These are phyloP conservation scores for Acrobasis consociella DNA, from an alignment of 2,888 invertebrate genomes.

Conservation along the genomic window DNA sequence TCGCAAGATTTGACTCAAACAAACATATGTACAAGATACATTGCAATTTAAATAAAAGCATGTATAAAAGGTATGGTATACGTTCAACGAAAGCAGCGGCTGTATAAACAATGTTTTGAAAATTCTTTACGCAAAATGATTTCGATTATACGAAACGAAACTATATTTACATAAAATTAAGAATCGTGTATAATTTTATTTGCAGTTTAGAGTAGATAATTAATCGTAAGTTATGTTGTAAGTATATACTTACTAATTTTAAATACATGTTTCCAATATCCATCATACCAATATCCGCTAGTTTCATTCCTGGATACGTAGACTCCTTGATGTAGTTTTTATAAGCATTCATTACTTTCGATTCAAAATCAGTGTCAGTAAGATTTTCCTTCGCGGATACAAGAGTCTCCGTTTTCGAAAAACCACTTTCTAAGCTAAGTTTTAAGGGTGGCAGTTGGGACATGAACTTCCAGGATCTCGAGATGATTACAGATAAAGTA, in stretches of 20 bases:
- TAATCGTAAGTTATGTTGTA: not conserved
- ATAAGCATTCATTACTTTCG: conserved; percentile 55
- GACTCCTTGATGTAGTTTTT: conserved; percentile 62
- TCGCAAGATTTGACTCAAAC: too few relatives aligned
- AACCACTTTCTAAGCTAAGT: conserved; percentile 77
- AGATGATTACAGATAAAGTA: conserved; percentile 65
- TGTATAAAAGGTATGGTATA: too few relatives aligned
- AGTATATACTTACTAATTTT: conserved; percentile 61
- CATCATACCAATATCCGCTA: conserved; percentile 60
- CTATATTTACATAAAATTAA: too few relatives aligned
- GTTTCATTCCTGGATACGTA: conserved; percentile 50
- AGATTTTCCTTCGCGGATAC: conserved; percentile 52
- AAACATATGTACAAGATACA: too few relatives aligned
- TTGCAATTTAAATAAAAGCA: too few relatives aligned
- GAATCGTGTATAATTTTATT: too few relatives aligned
- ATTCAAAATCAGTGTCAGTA: conserved; percentile 51
- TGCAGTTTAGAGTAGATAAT: too few relatives aligned
- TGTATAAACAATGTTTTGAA: too few relatives aligned
- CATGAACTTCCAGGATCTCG: conserved; percentile 74
- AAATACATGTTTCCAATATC: conserved; percentile 68
- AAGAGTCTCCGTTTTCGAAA: conserved; percentile 60
- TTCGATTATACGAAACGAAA: too few relatives aligned
- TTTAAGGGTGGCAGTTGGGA: conserved; percentile 83
- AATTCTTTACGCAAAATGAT: too few relatives aligned
- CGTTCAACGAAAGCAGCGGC: too few relatives aligned